Base-by-base conservation (phyloP, 2,797 vertebrate species). In the Enteromius thamalakanensis region DNA sequence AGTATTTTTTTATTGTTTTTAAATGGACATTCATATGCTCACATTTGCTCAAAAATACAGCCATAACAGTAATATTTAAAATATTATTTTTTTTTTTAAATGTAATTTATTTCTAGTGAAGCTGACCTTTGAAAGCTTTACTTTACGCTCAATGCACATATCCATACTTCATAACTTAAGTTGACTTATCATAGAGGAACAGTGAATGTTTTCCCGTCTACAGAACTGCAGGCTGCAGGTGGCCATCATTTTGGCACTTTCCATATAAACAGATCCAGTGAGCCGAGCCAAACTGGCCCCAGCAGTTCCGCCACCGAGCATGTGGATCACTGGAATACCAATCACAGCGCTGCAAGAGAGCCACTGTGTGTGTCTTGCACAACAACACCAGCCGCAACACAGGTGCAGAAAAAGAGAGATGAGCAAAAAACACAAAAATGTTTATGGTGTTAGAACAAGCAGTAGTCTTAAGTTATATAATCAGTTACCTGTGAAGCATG, bases 251-350 rank as follows among this genome's bases (percentile, higher is more conserved):
- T 81, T 74, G 79, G 79, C 74, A 76, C 45, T 78, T 55, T 79
- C 23, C 65, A 69, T 42, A 68, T 79, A 78, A 45, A 72, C 75
- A 65, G 45, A 84, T 79, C 72, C 34, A 82, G 47, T 72, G 71
- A 67, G 68, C 42, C 23, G 2, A 23, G 77, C 79, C 81, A 85
- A 81, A 76, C 79, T 75, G 53, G 74, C 75, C 60, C 62, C 58
- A 42, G 29, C 82, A 85, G 37, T 47, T 67, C 47, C 60, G 76
- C 71, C 55, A 85, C 84, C 78, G 64, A 81, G 75, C 62, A 15
- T 74, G 65, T 42, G 75, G 69, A 70, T 86, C 87, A 85, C 86
- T 45, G 53, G 90, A 90, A 91, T 91, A 90, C 85, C 86, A 90
- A 90, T 89, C 84, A 82, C 42, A 74, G 72, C 42, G 62, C 77